phyloP scores from a whole-genome alignment of 2,888 invertebrate species.

The Boloria selene region DNA sequence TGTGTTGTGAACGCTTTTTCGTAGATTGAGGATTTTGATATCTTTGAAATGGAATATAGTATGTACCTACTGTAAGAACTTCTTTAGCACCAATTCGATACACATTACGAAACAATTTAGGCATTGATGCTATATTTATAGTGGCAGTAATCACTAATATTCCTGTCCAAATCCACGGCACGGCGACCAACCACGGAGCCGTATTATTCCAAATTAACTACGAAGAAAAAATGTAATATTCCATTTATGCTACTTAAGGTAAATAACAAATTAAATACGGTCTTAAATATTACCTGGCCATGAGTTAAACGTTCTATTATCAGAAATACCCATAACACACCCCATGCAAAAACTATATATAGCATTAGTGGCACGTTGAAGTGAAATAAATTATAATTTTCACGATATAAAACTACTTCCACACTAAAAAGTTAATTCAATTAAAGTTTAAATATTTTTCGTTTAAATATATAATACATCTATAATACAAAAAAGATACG shows the following conservation, averaged over 20 bases:
- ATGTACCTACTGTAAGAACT: slow-evolving; percentile 55
- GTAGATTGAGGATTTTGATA: too few relatives aligned
- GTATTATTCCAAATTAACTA: slow-evolving; percentile 70
- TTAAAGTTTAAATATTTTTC: slow-evolving; percentile 11
- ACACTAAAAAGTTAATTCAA: slow-evolving; percentile 50
- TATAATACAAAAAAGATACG: too few relatives aligned
- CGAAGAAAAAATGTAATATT: slow-evolving; percentile 35
- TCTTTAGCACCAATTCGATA: slow-evolving; percentile 58
- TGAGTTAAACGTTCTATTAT: slow-evolving; percentile 55
- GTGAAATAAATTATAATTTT: slow-evolving; percentile 46
- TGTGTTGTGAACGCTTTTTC: too few relatives aligned
- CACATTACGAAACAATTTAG: slow-evolving; percentile 48
- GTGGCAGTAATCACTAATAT: slow-evolving; percentile 50
- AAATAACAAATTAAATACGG: background rate
- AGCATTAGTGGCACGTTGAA: slow-evolving; percentile 55
- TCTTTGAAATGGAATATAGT: background rate
- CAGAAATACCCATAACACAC: slow-evolving; percentile 59
- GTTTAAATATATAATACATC: too few relatives aligned
- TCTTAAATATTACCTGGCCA: slow-evolving; percentile 54
- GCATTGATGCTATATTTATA: slow-evolving; percentile 44
- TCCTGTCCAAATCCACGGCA: slow-evolving; percentile 63
- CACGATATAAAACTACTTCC: slow-evolving; percentile 59
- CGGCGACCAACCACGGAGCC: slow-evolving; percentile 53
- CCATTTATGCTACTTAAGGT: background rate
- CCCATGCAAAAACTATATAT: slow-evolving; percentile 55